Percentiles rank a stretch among this genome's conserved stretches.
phyloP scores from a whole-genome alignment of 1,140 invertebrate genomes.

The Akabosia matsudoensis region DNA sequence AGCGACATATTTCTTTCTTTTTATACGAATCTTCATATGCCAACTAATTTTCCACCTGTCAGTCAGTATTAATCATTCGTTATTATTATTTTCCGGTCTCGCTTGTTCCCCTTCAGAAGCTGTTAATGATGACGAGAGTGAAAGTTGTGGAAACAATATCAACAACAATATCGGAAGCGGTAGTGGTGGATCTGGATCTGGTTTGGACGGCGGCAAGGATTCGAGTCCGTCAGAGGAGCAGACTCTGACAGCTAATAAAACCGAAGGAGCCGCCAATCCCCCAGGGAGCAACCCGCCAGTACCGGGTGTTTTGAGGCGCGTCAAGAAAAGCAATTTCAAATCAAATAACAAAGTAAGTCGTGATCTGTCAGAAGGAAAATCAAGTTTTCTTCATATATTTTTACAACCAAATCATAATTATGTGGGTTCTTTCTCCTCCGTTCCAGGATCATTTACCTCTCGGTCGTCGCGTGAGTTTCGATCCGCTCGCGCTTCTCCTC shows the following conservation, averaged over 20 bases:
- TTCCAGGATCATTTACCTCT: conserved; percentile 38
- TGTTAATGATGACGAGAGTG: conserved; percentile 9
- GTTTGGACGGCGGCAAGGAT: background rate
- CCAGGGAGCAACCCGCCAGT: conserved; percentile 23
- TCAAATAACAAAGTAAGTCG: conserved; percentile 47
- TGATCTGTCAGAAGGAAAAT: background rate
- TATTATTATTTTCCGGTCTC: background rate
- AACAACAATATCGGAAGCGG: background rate
- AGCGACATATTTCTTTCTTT: background rate
- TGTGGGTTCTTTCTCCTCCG: background rate
- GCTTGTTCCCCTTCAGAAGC: conserved; percentile 13
- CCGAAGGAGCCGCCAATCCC: conserved; percentile 7
- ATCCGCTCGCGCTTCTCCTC: conserved; percentile 86
- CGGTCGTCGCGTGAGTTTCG: conserved; percentile 83
- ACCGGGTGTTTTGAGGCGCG: conserved; percentile 58
- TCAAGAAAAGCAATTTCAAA: conserved; percentile 71
- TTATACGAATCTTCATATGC: too few species aligned
- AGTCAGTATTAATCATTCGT: background rate
- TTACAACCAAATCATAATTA: too few species aligned
- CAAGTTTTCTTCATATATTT: too few species aligned
- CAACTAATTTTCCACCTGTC: conserved; percentile 11
- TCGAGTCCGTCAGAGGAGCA: background rate
- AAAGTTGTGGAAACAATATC: conserved; percentile 20
- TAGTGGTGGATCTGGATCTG: background rate
- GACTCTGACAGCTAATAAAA: conserved; percentile 19